Evolutionary conservation across 2,797 vertebrate genomes (phyloP).

Genomic region (Clarias fuscus): DNA sequence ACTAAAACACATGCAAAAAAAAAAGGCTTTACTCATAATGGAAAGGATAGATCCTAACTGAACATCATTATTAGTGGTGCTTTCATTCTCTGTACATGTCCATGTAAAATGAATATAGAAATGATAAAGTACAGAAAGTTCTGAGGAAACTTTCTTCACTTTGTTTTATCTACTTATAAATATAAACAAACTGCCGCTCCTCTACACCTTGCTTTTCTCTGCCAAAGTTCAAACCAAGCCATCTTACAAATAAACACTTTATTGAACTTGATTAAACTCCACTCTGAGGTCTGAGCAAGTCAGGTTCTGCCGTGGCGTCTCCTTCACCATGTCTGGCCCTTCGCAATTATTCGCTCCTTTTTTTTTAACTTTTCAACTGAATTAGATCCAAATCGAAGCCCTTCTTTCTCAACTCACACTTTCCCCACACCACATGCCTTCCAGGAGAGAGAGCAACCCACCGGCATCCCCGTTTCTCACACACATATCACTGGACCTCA

Average conservation of each 20-base stretch:
- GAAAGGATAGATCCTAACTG: no score
- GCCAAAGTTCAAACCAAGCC: constrained; percentile 3
- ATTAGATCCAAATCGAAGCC: constrained; percentile 72
- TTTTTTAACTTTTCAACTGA: constrained; percentile 53
- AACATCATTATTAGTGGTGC: not conserved
- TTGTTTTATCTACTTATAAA: not conserved
- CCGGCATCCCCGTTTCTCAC: constrained; percentile 58
- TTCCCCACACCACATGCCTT: constrained; percentile 62
- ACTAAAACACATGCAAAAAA: not conserved
- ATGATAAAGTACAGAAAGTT: not conserved
- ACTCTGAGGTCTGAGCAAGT: constrained; percentile 17
- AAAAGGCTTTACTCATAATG: no score
- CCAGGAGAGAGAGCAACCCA: constrained; percentile 67
- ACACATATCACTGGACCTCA: constrained; percentile 62
- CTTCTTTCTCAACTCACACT: constrained; percentile 62
- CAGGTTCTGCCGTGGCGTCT: constrained; percentile 18
- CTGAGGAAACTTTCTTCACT: not conserved
- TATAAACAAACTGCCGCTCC: not conserved
- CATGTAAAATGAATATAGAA: not conserved
- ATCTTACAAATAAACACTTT: constrained; percentile 39
- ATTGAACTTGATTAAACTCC: constrained; percentile 42
- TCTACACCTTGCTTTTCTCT: not conserved
- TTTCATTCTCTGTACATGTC: not conserved
- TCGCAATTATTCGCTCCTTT: constrained; percentile 56
- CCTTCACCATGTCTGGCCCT: constrained; percentile 58